These are phyloP conservation scores for Rhombomys opimus DNA, from an alignment of 2,113 vertebrate species.

Conservation along the genomic window DNA sequence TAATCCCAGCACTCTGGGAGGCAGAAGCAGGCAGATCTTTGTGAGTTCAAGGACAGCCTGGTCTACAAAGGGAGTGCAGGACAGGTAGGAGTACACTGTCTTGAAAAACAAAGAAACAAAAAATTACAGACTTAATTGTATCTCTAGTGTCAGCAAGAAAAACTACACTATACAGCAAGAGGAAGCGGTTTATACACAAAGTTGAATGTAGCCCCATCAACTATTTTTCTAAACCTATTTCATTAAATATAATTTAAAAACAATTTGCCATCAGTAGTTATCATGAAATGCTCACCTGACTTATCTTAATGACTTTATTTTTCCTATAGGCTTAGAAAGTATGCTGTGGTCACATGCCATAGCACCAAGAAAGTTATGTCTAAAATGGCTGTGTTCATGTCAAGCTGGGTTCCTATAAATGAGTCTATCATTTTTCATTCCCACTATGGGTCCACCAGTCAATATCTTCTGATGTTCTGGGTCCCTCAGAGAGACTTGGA, in stretches of 20 bases:
- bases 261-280: neutral
- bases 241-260: neutral
- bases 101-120: too few relatives aligned
- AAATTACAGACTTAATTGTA: neutral
- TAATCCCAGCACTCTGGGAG: too few relatives aligned
- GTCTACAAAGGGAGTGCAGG: too few relatives aligned
- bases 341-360: neutral
- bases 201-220: neutral
- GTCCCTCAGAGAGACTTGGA: neutral
- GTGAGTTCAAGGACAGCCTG: too few relatives aligned
- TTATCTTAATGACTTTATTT: slow-evolving; percentile 12
- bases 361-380: neutral
- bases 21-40: too few relatives aligned
- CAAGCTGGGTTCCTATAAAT: neutral
- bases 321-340: neutral
- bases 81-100: too few relatives aligned
- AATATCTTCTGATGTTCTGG: neutral
- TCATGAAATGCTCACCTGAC: neutral
- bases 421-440: slow-evolving; percentile 38
- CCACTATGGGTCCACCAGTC: neutral
- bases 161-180: neutral
- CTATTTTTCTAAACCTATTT: neutral
- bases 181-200: neutral
- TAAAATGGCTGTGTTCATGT: neutral
- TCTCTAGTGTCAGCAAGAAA: neutral